Percentiles rank a stretch among this genome's conserved stretches.
Conservation (phyloP, 64 coral and sea anemone species). For the Stichodactyla helianthus region DNA sequence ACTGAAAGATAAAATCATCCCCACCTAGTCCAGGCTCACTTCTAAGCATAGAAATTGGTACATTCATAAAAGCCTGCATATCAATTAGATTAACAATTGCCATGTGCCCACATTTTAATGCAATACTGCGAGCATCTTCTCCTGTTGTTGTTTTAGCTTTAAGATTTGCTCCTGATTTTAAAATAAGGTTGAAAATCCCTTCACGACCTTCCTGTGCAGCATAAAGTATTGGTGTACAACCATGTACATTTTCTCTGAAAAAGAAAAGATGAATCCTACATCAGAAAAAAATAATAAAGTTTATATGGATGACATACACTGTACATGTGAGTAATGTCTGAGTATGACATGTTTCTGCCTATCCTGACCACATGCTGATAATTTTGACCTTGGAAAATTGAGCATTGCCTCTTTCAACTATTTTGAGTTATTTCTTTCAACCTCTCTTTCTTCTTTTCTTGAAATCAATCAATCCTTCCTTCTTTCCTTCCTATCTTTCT, state of each 20-base stretch:
- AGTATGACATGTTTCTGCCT: too few species aligned
- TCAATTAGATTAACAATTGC: slow-evolving; percentile 64
- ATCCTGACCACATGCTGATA: too few species aligned
- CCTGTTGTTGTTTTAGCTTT: slow-evolving; percentile 53
- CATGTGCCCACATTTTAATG: slow-evolving; percentile 49
- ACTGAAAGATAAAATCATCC: not conserved
- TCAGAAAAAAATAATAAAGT: not conserved
- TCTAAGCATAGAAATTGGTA: slow-evolving; percentile 37
- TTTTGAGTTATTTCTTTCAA: too few species aligned
- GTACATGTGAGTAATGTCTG: not conserved
- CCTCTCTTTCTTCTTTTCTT: too few species aligned
- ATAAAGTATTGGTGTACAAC: slow-evolving; percentile 58
- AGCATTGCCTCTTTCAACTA: too few species aligned
- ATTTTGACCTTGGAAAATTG: too few species aligned
- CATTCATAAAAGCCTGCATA: slow-evolving; percentile 18
- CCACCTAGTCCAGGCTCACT: slow-evolving; percentile 59
- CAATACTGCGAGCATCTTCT: slow-evolving; percentile 45
- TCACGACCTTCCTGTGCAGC: slow-evolving; percentile 75
- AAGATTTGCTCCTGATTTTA: slow-evolving; percentile 30
- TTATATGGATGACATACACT: not conserved
- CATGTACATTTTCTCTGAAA: slow-evolving; percentile 51
- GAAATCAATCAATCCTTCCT: too few species aligned
- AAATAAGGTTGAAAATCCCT: slow-evolving; percentile 57
- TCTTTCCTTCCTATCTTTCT: too few species aligned
- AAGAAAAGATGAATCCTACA: not conserved